Percentiles rank a stretch among this genome's conserved stretches.
These are phyloP conservation scores for Astatotilapia flaviijosephi DNA, from an alignment of 2,113 vertebrate species.

Conservation along the genomic window DNA sequence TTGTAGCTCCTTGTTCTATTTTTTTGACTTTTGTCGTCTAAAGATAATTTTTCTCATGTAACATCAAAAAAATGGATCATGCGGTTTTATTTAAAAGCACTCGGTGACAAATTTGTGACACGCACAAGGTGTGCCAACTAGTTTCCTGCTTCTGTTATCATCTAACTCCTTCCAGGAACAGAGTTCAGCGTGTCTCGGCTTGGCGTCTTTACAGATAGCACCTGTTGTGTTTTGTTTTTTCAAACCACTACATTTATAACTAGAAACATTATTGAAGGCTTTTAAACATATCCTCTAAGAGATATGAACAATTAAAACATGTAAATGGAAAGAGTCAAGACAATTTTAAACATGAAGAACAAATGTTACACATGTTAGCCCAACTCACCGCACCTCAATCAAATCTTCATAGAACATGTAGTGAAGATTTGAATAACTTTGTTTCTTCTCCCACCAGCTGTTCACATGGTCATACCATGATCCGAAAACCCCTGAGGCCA, in stretches of 20 bases:
- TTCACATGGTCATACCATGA: constrained; percentile 78
- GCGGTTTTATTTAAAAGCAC: background rate
- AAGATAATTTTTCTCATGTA: background rate
- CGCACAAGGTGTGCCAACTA: background rate
- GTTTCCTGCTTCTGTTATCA: background rate
- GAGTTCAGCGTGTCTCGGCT: background rate
- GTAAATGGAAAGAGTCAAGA: background rate
- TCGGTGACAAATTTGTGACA: background rate
- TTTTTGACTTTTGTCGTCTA: background rate
- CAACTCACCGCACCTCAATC: constrained; percentile 46
- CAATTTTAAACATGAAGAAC: background rate
- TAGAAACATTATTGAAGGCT: background rate
- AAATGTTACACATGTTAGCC: background rate
- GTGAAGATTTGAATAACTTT: constrained; percentile 44
- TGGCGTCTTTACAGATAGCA: background rate
- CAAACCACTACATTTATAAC: background rate
- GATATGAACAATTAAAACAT: background rate
- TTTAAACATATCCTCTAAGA: background rate
- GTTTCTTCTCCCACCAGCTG: constrained; percentile 78
- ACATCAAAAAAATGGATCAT: background rate
- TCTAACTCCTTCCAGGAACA: background rate
- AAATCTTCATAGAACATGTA: constrained; percentile 80
- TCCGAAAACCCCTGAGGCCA: constrained; percentile 63
- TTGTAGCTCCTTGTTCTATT: background rate
- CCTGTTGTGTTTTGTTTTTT: background rate